A percentile compares a stretch with the other conserved stretches of the same genome.
Conservation (phyloP, 2,797 vertebrate species). For the Sylvilagus floridanus region DNA sequence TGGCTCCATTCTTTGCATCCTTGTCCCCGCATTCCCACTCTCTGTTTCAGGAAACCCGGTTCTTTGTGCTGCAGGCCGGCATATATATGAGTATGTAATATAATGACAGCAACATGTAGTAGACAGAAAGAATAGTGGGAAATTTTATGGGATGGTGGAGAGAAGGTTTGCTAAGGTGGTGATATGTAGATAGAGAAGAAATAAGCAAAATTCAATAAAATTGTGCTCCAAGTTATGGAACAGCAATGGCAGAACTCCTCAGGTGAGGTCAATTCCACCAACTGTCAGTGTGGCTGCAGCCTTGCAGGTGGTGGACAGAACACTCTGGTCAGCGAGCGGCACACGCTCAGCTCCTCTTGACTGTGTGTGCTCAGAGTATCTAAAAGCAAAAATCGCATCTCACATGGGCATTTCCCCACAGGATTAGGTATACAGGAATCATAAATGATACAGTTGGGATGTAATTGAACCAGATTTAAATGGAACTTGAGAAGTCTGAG, state of each 20-base stretch:
- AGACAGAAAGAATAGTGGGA: background rate
- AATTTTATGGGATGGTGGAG: background rate
- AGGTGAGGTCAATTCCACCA: background rate
- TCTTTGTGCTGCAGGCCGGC: background rate
- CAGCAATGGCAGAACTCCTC: background rate
- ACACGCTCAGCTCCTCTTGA: background rate
- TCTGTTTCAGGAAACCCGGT: too few species aligned
- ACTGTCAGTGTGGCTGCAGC: rapidly evolving
- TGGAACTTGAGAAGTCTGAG: background rate
- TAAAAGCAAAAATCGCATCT: background rate
- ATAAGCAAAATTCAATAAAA: background rate
- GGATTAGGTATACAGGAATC: background rate
- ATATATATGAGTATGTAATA: background rate
- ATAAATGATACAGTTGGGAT: background rate
- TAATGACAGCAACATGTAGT: background rate
- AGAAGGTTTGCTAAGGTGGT: background rate
- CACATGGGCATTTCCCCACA: background rate
- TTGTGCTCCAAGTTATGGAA: background rate
- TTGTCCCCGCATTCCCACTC: too few species aligned
- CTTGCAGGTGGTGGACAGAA: background rate
- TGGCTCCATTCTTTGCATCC: too few species aligned
- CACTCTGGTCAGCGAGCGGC: background rate
- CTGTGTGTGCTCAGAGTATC: background rate
- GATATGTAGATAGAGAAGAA: background rate
- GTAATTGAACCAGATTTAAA: background rate